Percentiles rank a stretch among this genome's conserved stretches.
Evolutionary conservation across 2,797 vertebrate genomes (phyloP).

Genomic region (Galaxias olidus): DNA sequence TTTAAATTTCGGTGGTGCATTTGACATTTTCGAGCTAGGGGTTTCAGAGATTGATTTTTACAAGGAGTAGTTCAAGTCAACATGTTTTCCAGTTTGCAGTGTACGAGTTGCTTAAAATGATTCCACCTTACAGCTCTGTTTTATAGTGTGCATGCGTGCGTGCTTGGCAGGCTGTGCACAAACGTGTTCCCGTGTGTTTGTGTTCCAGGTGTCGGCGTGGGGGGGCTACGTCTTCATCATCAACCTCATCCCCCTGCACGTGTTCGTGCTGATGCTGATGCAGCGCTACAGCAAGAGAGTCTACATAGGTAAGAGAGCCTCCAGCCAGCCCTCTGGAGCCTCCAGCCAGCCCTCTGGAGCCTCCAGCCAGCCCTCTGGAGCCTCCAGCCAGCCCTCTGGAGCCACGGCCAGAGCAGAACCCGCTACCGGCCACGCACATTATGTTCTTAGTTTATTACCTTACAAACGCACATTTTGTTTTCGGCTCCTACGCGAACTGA

Average conservation of each 20-base stretch:
- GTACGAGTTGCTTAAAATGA: too few relatives aligned
- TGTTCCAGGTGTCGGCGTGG: slow-evolving; percentile 92
- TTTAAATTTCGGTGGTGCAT: too few relatives aligned
- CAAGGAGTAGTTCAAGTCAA: too few relatives aligned
- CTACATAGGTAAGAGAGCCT: slow-evolving; percentile 87
- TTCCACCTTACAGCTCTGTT: not conserved
- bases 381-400: slow-evolving; percentile 19
- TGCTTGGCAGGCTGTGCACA: not conserved
- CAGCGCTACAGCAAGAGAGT: slow-evolving; percentile 94
- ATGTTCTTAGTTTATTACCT: too few relatives aligned
- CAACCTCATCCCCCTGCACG: slow-evolving; percentile 96
- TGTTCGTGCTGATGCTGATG: slow-evolving; percentile 95
- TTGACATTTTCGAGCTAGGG: too few relatives aligned
- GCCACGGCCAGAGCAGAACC: too few relatives aligned
- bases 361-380: slow-evolving; percentile 19
- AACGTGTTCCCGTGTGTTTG: slow-evolving; percentile 39
- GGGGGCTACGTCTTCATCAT: slow-evolving; percentile 98
- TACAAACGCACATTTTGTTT: not conserved
- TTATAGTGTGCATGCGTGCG: slow-evolving; percentile 18
- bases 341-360: slow-evolving; percentile 17
- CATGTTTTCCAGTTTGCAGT: too few relatives aligned
- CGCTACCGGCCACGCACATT: too few relatives aligned
- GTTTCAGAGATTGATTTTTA: too few relatives aligned
- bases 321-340: slow-evolving; percentile 13
- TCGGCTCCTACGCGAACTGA: too few relatives aligned